Evolutionary conservation across 2,888 invertebrate species (phyloP).

Genomic region (Amphimallon solstitiale): DNA sequence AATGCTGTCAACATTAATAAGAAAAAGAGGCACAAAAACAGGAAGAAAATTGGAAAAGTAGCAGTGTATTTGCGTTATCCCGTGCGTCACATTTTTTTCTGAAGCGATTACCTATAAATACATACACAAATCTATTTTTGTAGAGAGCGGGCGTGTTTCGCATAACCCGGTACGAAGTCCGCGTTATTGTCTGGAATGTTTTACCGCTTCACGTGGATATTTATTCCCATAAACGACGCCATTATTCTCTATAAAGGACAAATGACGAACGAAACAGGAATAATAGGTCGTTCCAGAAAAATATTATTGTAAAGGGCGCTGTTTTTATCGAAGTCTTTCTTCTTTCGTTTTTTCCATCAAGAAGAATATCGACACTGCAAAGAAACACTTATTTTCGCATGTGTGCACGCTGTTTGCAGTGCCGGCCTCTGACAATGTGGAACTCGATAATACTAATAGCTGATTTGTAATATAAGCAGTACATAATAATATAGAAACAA

Average conservation of each 20-base stretch:
- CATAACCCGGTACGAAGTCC: not conserved
- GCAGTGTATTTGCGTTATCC: not conserved
- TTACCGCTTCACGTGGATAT: conserved; percentile 30
- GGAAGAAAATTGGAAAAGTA: too few relatives aligned
- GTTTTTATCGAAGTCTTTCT: conserved; percentile 23
- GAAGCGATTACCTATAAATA: conserved; percentile 7
- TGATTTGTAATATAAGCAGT: too few relatives aligned
- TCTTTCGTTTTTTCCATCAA: not conserved
- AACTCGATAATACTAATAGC: too few relatives aligned
- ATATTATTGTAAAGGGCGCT: conserved; percentile 33
- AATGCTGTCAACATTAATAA: too few relatives aligned
- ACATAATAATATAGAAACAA: too few relatives aligned
- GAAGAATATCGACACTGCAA: conserved; percentile 16
- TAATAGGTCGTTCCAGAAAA: conserved; percentile 34
- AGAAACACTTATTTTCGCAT: not conserved
- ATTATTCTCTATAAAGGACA: conserved; percentile 31
- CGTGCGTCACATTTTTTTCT: not conserved
- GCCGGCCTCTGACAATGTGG: too few relatives aligned
- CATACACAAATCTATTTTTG: conserved; percentile 5
- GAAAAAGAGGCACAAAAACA: too few relatives aligned
- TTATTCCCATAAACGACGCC: conserved; percentile 31
- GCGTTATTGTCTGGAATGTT: conserved; percentile 25
- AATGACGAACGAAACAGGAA: conserved; percentile 29
- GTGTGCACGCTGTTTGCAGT: too few relatives aligned
- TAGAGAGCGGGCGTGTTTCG: not conserved